Evolutionary conservation across 2,797 vertebrate genomes (phyloP).

Genomic region (Sus cebifrons): DNA sequence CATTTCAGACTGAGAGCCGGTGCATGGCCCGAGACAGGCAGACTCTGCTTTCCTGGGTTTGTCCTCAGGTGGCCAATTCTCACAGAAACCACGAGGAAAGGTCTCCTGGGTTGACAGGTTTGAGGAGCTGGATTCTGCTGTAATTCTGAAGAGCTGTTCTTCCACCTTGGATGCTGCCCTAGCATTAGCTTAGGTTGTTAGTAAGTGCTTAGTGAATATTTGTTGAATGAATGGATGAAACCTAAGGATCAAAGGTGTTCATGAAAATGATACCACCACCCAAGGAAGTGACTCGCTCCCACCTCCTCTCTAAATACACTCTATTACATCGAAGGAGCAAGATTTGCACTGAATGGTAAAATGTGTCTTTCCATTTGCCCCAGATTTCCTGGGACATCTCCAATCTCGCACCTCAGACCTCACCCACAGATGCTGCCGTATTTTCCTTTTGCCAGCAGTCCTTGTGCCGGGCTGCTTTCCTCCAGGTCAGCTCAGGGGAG

Average conservation of each 20-base stretch:
- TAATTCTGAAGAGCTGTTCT: slow-evolving; percentile 57
- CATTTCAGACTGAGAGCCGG: slow-evolving; percentile 11
- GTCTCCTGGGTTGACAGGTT: not conserved
- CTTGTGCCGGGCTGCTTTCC: not conserved
- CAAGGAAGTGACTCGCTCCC: not conserved
- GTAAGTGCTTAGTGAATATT: slow-evolving; percentile 66
- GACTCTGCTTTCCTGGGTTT: not conserved
- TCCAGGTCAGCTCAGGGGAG: not conserved
- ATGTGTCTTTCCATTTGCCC: not conserved
- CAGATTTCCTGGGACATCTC: not conserved
- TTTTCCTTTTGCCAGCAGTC: slow-evolving; percentile 2
- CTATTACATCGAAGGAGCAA: not conserved
- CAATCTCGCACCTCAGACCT: not conserved
- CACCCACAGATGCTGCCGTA: not conserved
- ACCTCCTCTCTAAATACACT: not conserved
- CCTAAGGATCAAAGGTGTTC: slow-evolving; percentile 10
- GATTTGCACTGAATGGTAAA: not conserved
- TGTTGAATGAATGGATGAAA: not conserved
- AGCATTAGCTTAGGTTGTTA: slow-evolving; percentile 50
- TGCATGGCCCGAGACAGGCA: not conserved
- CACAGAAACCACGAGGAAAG: slow-evolving; percentile 38
- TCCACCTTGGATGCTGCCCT: not conserved
- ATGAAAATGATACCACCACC: not conserved
- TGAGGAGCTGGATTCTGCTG: slow-evolving; percentile 4
- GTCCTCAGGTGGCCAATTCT: not conserved